A percentile compares a stretch with the other conserved stretches of the same genome.
These are phyloP conservation scores for Zhengitettix transpicula DNA, from an alignment of 2,888 invertebrate genomes.

Conservation along the genomic window DNA sequence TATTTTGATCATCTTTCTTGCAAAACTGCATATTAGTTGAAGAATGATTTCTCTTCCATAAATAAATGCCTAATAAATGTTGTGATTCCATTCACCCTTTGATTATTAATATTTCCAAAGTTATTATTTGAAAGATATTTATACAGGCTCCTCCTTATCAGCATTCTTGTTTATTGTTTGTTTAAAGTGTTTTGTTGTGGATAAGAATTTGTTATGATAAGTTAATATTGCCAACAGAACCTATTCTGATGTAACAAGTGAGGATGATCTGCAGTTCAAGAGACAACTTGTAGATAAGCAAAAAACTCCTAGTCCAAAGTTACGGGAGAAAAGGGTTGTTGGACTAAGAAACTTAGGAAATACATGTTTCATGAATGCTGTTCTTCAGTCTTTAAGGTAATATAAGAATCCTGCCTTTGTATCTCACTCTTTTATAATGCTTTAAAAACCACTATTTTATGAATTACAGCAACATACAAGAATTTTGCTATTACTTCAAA, in stretches of 20 bases:
- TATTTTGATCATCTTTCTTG: no score
- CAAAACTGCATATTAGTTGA: no score
- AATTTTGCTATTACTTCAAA: slow-evolving; percentile 67
- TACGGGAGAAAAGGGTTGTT: slow-evolving; percentile 43
- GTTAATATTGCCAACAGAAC: no score
- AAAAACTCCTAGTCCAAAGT: slow-evolving; percentile 17
- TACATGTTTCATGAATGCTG: slow-evolving; percentile 77
- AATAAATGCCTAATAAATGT: no score
- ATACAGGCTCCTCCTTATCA: no score
- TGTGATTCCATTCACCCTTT: no score
- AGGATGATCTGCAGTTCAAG: slow-evolving; percentile 15
- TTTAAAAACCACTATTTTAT: slow-evolving; percentile 13
- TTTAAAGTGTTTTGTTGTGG: no score
- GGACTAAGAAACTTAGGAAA: slow-evolving; percentile 68
- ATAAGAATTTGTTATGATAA: no score
- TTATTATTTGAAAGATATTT: no score
- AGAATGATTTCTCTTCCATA: no score
- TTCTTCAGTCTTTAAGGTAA: slow-evolving; percentile 54
- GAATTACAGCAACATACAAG: slow-evolving; percentile 73
- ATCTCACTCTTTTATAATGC: background rate
- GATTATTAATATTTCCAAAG: no score
- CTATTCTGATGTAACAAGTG: slow-evolving; percentile 18
- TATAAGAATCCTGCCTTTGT: background rate
- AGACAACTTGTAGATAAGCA: slow-evolving; percentile 16
- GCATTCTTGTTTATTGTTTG: no score